Conservation (phyloP, 2,797 vertebrate genomes). For the Hippopotamyrus pictus region DNA sequence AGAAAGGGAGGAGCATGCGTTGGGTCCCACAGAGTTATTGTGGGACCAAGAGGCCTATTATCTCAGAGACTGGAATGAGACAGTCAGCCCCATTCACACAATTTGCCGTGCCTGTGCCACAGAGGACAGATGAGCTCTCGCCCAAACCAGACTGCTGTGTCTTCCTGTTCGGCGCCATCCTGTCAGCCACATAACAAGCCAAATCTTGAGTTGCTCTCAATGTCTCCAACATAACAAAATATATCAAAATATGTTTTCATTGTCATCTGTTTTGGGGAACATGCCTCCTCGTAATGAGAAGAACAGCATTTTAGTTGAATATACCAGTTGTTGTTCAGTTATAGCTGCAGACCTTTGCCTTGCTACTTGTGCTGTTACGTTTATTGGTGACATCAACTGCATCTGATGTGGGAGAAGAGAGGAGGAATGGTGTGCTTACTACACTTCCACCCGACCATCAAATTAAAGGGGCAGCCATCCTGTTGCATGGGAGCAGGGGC, state of each 20-base stretch:
- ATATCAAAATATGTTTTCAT: neutral
- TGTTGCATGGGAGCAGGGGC: neutral
- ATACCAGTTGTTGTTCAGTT: neutral
- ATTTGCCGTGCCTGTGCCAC: neutral
- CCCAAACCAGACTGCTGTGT: neutral
- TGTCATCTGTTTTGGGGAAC: neutral
- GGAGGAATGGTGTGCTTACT: neutral
- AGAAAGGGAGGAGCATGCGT: neutral
- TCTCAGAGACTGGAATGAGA: neutral
- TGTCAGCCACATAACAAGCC: neutral
- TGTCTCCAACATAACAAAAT: neutral
- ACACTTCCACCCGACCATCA: neutral
- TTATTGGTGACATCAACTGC: neutral
- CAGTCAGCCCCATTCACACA: neutral
- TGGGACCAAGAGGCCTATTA: neutral
- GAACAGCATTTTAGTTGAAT: neutral
- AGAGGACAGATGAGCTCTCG: neutral
- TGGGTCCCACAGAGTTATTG: neutral
- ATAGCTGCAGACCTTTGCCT: neutral
- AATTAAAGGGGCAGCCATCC: neutral
- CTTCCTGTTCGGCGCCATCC: neutral
- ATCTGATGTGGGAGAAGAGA: neutral
- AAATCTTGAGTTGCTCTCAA: neutral
- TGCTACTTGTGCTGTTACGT: neutral
- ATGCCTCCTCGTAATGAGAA: neutral